A percentile compares a stretch with the other conserved stretches of the same genome.
phyloP scores from a whole-genome alignment of 2,888 invertebrate species.

The Lepeophtheirus nordmannii region DNA sequence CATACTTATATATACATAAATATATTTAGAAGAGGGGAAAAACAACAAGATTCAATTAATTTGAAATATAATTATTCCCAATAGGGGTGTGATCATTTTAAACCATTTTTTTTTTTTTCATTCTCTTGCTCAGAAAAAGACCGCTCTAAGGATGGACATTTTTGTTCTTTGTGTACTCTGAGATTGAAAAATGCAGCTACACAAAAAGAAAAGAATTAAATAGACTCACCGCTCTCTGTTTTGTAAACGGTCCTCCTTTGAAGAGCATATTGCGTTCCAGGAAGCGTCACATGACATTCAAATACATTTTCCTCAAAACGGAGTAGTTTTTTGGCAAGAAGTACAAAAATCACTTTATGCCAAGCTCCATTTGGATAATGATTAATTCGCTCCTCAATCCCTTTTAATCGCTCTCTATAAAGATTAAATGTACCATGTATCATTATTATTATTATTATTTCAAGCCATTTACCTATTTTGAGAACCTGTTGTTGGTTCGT shows the following conservation, averaged over 20 bases:
- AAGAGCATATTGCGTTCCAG: slow-evolving; percentile 5
- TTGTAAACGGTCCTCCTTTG: not conserved
- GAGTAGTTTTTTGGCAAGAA: slow-evolving; percentile 13
- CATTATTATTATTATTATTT: too few relatives aligned
- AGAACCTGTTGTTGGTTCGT: not conserved
- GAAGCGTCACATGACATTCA: slow-evolving; percentile 15
- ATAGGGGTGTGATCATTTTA: too few relatives aligned
- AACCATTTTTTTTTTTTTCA: too few relatives aligned
- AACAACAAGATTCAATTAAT: too few relatives aligned
- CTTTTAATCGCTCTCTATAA: slow-evolving; percentile 13
- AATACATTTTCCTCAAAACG: slow-evolving; percentile 16
- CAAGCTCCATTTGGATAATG: slow-evolving; percentile 18
- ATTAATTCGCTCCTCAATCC: not conserved
- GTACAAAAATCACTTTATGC: slow-evolving; percentile 13
- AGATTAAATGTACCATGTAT: not conserved
- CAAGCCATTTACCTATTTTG: not conserved
- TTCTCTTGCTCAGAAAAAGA: too few relatives aligned
- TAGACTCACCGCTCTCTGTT: slow-evolving; percentile 4
- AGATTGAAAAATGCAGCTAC: too few relatives aligned
- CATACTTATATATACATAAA: too few relatives aligned
- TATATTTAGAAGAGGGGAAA: too few relatives aligned
- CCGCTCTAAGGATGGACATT: too few relatives aligned
- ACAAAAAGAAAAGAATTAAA: too few relatives aligned
- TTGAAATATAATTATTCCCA: too few relatives aligned
- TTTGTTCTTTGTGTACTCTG: too few relatives aligned